A percentile compares a stretch with the other conserved stretches of the same genome.
phyloP scores from a whole-genome alignment of 2,888 invertebrate genomes.

The Rhodophaea formosa region DNA sequence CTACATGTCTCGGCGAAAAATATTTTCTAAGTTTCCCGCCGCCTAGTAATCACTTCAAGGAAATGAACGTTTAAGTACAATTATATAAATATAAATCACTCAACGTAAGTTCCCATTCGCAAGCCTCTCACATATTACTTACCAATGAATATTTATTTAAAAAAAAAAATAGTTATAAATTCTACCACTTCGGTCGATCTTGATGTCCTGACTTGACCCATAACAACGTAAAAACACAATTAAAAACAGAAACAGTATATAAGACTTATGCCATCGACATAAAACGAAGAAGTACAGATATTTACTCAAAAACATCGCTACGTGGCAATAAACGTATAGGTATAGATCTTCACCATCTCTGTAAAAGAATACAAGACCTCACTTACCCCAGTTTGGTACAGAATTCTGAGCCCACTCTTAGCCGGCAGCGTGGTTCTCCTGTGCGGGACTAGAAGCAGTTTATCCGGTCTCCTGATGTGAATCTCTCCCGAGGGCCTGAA shows the following conservation, averaged over 20 bases:
- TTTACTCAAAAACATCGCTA: neutral
- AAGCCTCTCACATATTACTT: neutral
- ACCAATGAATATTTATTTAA: neutral
- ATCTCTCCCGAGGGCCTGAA: slow-evolving; percentile 74
- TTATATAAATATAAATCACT: neutral
- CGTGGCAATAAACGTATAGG: no score
- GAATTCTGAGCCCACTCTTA: slow-evolving; percentile 81
- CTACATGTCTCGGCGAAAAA: neutral
- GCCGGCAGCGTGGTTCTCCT: slow-evolving; percentile 75
- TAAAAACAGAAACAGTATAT: neutral
- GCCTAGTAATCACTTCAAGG: neutral
- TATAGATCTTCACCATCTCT: neutral
- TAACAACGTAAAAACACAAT: neutral
- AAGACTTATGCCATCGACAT: neutral
- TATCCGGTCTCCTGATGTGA: slow-evolving; percentile 74
- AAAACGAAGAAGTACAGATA: no score
- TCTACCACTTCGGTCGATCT: no score
- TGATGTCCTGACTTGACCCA: neutral
- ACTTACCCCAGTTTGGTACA: slow-evolving; percentile 89
- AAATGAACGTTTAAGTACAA: neutral
- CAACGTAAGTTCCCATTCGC: neutral
- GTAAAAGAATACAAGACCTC: neutral
- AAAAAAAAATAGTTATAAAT: neutral
- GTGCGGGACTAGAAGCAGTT: slow-evolving; percentile 66
- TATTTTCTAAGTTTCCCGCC: neutral